Evolutionary conservation across 1,140 invertebrate species (phyloP), one percentile per base, ranked within the genome.

Genomic region (Trialeurodes vaporariorum): DNA sequence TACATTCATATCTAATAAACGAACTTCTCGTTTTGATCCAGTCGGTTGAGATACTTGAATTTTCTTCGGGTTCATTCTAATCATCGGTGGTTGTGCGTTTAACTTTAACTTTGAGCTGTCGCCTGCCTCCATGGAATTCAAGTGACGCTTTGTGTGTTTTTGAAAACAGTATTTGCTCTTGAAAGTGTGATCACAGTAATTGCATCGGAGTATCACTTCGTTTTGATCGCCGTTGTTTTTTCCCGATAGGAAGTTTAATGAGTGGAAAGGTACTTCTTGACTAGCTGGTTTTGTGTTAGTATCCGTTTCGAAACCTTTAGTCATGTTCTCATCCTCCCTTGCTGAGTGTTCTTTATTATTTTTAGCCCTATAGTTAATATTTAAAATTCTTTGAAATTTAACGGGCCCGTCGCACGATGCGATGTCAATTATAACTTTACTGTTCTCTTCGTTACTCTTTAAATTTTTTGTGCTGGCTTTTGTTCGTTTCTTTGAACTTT

Each of bases 331-430:
- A n/a, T 61, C 61, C 12, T 68, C 64, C 27, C 67, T 66, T 11
- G 70, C 63, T 25, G 67, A 40, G 25, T 73, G 69, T n/a, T 73
- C 71, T 65, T 70, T 66, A 73, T 12, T 21, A n/a, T 61, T 74
- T 70, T 68, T 26, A 1, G 25, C 22, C 34, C 83, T 81, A 71
- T 89, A 91, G 70, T 89, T 88, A 60, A 86, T 85, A 72, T 91
- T 92, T 5, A 90, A 76, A 2, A 91, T 87, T 1, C 89, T 79
- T 68, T 89, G 89, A 76, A 94, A 93, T 34, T 86, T 81, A 0
- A 94, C 90, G 0, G 91, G 92, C 0, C 91, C 91, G 77, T 94
- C 92, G 77, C 91, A 93, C 61, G 88, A 92, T 5, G 91, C 92
- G 1, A 94, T 81, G 76, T 93, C 91, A 64, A 91, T 80, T 1